Evolutionary conservation across 2,888 invertebrate genomes (phyloP).

Genomic region (Pterostichus niger): DNA sequence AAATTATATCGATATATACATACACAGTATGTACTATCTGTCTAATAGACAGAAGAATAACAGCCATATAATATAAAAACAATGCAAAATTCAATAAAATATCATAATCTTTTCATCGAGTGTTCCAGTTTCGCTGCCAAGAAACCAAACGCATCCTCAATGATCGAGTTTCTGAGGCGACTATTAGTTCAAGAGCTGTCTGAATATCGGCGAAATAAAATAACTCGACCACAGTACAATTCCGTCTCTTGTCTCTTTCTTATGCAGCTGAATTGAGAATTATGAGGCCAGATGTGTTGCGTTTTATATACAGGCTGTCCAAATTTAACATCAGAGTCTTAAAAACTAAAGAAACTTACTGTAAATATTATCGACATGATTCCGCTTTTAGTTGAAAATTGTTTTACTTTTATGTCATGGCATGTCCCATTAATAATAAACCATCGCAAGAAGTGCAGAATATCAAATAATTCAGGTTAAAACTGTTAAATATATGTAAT

Average conservation of each 20-base stretch:
- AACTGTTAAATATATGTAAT: no score
- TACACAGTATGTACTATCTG: background rate
- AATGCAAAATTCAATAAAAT: background rate
- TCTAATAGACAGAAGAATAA: background rate
- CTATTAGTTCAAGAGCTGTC: constrained; percentile 41
- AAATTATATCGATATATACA: no score
- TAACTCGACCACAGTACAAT: background rate
- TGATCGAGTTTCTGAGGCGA: constrained; percentile 10
- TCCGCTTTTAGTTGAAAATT: no score
- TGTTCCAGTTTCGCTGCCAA: constrained; percentile 10
- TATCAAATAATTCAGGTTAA: no score
- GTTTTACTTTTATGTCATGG: no score
- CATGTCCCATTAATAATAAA: no score
- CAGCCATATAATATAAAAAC: background rate
- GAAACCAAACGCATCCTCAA: constrained; percentile 30
- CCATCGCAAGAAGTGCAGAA: no score
- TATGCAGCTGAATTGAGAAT: background rate
- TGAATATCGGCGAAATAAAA: constrained; percentile 16
- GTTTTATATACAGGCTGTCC: no score
- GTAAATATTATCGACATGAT: no score
- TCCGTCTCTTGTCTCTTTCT: constrained; percentile 8
- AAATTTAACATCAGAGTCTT: no score
- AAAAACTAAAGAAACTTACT: no score
- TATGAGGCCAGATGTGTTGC: constrained; percentile 9
- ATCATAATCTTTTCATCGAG: background rate